Conservation (phyloP, 2,888 invertebrate genomes). For the Melanchra persicariae region DNA sequence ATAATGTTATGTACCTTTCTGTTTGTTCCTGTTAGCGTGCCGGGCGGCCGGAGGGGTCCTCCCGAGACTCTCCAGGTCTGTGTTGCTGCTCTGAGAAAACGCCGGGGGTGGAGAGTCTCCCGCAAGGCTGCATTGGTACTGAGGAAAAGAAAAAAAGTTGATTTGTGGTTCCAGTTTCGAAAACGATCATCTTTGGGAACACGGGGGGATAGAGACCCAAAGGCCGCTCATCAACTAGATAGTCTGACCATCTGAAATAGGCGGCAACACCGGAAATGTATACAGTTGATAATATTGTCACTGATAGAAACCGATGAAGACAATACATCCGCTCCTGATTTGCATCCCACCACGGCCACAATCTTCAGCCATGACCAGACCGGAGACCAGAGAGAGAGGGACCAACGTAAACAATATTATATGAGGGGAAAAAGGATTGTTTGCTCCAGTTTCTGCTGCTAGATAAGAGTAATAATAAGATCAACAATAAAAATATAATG, state of each 20-base stretch:
- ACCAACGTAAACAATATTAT: not conserved
- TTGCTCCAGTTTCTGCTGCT: not conserved
- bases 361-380: too few species aligned
- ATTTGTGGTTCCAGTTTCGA: not conserved
- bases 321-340: too few species aligned
- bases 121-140: slow-evolving; percentile 72
- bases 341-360: too few species aligned
- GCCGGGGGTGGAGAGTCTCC: slow-evolving; percentile 75
- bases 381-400: too few species aligned
- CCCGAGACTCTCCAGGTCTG: slow-evolving; percentile 85
- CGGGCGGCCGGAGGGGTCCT: slow-evolving; percentile 84
- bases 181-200: not conserved
- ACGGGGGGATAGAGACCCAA: not conserved
- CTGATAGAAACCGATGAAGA: too few species aligned
- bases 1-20: slow-evolving; percentile 77
- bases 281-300: too few species aligned
- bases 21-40: slow-evolving; percentile 79
- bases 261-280: too few species aligned
- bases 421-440: not conserved
- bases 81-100: slow-evolving; percentile 83
- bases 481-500: not conserved
- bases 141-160: slow-evolving; percentile 48
- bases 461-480: not conserved
- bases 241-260: too few species aligned
- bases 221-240: too few species aligned